Base-by-base conservation (phyloP, 2,113 vertebrate genomes). In the Halcyon malimbica region DNA sequence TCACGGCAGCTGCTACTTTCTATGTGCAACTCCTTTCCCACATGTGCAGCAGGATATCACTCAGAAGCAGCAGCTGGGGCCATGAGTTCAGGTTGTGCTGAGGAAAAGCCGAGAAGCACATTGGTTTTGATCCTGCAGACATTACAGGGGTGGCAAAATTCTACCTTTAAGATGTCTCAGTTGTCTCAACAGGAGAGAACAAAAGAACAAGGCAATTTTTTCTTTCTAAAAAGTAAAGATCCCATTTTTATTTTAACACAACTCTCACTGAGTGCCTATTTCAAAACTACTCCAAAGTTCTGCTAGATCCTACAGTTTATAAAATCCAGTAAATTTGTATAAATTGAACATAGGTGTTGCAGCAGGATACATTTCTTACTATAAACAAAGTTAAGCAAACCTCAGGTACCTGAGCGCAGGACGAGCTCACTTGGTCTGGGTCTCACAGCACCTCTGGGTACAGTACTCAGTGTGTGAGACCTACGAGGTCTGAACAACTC, bases 31-130 rank as follows among this genome's bases (percentile, higher is more conserved):
- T 44, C 42, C 69, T 39, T 33, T 74, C 60, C 48, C 2, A 5
- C 3, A 3, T 0, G 1, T 10, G 13, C 35, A 29, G 46, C 9
- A 5, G 24, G 35, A 82, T 2, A 5, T 56, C 1, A 4, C 57
- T 50, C 4, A 2, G 24, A 28, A 16, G 37, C 10, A 25, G 68
- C 48, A 46, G 62, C 62, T 19, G 13, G 8, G 37, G 37, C 28
- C 37, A 31, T 0, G 3, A 26, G 16, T 50, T 16, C 42, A 21
- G 20, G 35, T 14, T 57, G 42, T 9, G 21, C 73, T 56, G 26
- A 9, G n/a, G 21, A 68, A 83, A 46, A 51, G 33, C 48, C 63
- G 33, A 56, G 33, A 28, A 83, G 25, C 42, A 21, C 10, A 5
- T 16, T 1, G 1, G 6, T 25, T 83, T 51, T 56, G 28, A 39